phyloP scores from a whole-genome alignment of 2,113 vertebrate species.

The Glaucomys volans region DNA sequence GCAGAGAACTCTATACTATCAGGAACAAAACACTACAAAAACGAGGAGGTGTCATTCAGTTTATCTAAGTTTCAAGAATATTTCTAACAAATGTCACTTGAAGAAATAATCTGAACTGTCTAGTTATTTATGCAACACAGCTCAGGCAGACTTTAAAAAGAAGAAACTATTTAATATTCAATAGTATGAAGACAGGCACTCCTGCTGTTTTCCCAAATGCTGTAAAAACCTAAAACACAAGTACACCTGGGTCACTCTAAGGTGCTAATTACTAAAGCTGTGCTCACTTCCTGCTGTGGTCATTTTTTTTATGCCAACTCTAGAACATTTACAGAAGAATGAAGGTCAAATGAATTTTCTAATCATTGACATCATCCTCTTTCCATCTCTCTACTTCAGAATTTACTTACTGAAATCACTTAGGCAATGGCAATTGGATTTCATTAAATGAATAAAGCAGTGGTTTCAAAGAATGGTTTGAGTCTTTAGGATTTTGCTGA shows the following conservation, averaged over 20 bases:
- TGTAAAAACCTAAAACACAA: conserved; percentile 58
- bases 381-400: conserved; percentile 47
- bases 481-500: not conserved
- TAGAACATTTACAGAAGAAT: conserved; percentile 63
- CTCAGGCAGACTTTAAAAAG: conserved; percentile 54
- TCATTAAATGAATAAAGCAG: conserved; percentile 52
- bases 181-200: conserved; percentile 51
- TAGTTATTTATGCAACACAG: conserved; percentile 53
- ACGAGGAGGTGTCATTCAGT: not conserved
- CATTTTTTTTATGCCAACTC: conserved; percentile 62
- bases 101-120: conserved; percentile 51
- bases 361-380: conserved; percentile 59
- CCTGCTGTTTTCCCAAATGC: conserved; percentile 78
- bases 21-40: conserved; percentile 46
- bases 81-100: conserved; percentile 40
- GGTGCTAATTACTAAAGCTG: conserved; percentile 80
- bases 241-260: conserved; percentile 67
- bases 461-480: conserved; percentile 27
- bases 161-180: conserved; percentile 75
- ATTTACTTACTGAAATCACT: conserved; percentile 33
- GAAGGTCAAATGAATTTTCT: conserved; percentile 76
- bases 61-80: conserved; percentile 40
- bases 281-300: conserved; percentile 67
- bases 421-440: conserved; percentile 54
- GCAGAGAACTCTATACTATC: not conserved